A percentile compares a stretch with the other conserved stretches of the same genome.
Evolutionary conservation across 2,113 vertebrate genomes (phyloP).

Genomic region (Entelurus aequoreus): DNA sequence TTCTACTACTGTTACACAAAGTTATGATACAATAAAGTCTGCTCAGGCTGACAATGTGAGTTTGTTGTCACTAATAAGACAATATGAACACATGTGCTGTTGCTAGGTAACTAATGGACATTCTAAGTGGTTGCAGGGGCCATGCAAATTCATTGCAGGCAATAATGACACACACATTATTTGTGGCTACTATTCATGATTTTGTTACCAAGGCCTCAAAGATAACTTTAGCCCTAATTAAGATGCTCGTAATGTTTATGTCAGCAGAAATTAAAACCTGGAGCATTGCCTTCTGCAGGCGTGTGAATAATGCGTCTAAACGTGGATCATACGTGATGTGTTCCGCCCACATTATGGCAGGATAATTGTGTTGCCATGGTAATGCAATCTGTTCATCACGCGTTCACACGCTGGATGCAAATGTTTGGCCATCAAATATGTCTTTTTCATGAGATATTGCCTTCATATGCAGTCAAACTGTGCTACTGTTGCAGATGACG

Average conservation of each 20-base stretch:
- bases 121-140: constrained; percentile 19
- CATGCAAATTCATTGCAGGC: constrained; percentile 15
- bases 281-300: constrained; percentile 19
- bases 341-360: constrained; percentile 64
- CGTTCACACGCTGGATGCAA: not conserved
- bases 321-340: constrained; percentile 60
- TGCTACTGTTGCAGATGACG: too few species aligned
- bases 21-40: constrained; percentile 28
- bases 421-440: too few species aligned
- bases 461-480: not conserved
- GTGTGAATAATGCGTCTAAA: constrained; percentile 63
- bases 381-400: constrained; percentile 62
- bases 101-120: constrained; percentile 63
- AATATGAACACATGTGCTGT: constrained; percentile 31
- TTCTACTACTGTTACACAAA: constrained; percentile 19
- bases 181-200: not conserved
- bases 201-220: constrained; percentile 4
- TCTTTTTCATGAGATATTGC: not conserved
- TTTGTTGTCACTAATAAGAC: constrained; percentile 16
- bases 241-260: not conserved
- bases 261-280: constrained; percentile 9
- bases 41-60: constrained; percentile 13
- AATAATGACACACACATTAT: too few species aligned
- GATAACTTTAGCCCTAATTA: not conserved
- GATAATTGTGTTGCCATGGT: constrained; percentile 72